These are phyloP conservation scores for Peromyscus melanophrys DNA, from an alignment of 2,797 vertebrate genomes.

Conservation along the genomic window DNA sequence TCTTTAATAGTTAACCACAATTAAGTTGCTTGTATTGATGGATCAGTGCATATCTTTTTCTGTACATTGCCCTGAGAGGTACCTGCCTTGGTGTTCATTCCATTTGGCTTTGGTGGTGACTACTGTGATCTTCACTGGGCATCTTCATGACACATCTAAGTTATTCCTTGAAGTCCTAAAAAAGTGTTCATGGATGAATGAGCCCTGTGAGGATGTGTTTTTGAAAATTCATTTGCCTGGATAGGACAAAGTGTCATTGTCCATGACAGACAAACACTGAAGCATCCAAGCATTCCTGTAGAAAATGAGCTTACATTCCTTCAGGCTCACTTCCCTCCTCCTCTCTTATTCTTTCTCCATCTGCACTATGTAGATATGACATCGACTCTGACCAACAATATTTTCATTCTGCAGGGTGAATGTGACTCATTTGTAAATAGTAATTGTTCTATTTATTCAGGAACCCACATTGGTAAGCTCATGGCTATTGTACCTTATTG, in stretches of 20 bases:
- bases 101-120: background rate
- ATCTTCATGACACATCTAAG: background rate
- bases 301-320: background rate
- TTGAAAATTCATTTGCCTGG: background rate
- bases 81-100: background rate
- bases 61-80: no score
- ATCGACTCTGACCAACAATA: background rate
- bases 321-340: background rate
- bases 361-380: background rate
- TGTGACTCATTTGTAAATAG: background rate
- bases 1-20: no score
- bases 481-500: background rate
- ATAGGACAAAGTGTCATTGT: background rate
- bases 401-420: background rate
- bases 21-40: background rate
- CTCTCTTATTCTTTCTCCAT: background rate
- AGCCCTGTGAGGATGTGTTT: background rate
- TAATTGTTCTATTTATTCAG: background rate
- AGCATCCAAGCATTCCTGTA: background rate
- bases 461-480: background rate
- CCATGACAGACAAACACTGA: background rate
- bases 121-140: background rate
- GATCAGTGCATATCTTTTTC: background rate
- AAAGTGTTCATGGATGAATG: background rate
- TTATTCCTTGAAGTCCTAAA: background rate